Percentiles rank a stretch among this genome's conserved stretches.
phyloP scores from a whole-genome alignment of 2,888 invertebrate genomes.

The Trichopria drosophilae region DNA sequence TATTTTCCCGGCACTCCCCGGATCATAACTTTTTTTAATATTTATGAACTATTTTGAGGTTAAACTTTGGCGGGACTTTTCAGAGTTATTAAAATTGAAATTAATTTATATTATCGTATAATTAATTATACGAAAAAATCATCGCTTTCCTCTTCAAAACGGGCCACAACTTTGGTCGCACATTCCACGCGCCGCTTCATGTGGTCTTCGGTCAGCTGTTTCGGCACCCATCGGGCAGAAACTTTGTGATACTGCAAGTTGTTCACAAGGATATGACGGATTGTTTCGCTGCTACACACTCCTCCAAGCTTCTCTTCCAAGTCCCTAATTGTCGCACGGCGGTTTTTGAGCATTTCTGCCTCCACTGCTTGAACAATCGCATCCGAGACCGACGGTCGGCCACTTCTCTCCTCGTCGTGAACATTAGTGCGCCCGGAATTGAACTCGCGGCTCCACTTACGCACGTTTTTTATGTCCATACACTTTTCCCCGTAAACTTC shows the following conservation, averaged over 20 bases:
- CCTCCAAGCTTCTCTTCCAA: too few species aligned
- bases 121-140: too few species aligned
- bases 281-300: too few species aligned
- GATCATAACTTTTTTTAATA: too few species aligned
- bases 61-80: too few species aligned
- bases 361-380: conserved; percentile 8
- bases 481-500: too few species aligned
- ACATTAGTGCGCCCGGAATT: conserved; percentile 8
- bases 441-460: conserved; percentile 3
- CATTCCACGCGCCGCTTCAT: not conserved
- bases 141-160: not conserved
- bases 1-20: too few species aligned
- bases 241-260: not conserved
- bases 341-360: conserved; percentile 6
- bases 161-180: too few species aligned
- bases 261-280: conserved; percentile 9
- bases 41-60: too few species aligned
- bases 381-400: conserved; percentile 6
- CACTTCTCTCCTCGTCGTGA: conserved; percentile 11
- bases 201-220: not conserved
- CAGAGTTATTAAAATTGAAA: too few species aligned
- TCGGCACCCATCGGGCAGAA: conserved; percentile 17
- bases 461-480: conserved; percentile 2
- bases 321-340: conserved; percentile 9
- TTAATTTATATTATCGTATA: too few species aligned